A percentile compares a stretch with the other conserved stretches of the same genome.
Evolutionary conservation across 2,797 vertebrate genomes (phyloP).

Genomic region (Hippoglossus hippoglossus): DNA sequence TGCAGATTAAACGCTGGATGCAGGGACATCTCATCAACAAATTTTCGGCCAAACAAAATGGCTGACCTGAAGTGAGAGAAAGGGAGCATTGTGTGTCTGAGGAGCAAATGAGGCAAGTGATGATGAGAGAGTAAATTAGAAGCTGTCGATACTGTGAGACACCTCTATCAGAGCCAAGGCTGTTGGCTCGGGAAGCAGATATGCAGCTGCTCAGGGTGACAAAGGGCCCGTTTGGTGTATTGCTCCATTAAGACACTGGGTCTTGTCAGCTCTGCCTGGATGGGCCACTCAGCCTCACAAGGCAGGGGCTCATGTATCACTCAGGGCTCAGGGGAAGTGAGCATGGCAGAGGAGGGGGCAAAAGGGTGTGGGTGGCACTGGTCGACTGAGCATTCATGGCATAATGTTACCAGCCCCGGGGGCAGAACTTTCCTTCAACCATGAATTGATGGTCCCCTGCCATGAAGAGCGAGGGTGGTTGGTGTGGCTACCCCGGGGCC

Average conservation of each 20-base stretch:
- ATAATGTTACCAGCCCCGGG: constrained; percentile 73
- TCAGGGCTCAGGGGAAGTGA: constrained; percentile 73
- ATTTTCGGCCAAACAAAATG: constrained; percentile 78
- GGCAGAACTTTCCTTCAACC: constrained; percentile 78
- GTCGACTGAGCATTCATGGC: constrained; percentile 79
- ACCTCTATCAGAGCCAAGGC: constrained; percentile 78
- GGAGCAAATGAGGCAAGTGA: constrained; percentile 81
- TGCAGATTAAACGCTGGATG: constrained; percentile 63
- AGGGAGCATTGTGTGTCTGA: constrained; percentile 78
- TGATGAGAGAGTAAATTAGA: constrained; percentile 85
- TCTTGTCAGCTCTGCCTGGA: constrained; percentile 78
- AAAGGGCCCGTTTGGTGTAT: constrained; percentile 74
- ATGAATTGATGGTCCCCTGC: constrained; percentile 79
- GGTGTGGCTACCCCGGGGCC: constrained; percentile 62
- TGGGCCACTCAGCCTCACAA: constrained; percentile 75
- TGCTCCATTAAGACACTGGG: constrained; percentile 84
- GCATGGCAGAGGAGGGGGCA: constrained; percentile 58
- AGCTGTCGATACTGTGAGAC: constrained; percentile 81
- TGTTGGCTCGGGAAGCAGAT: constrained; percentile 76
- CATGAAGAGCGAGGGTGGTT: constrained; percentile 67
- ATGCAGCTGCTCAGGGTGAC: constrained; percentile 75
- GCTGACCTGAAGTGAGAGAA: constrained; percentile 76
- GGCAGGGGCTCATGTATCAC: constrained; percentile 75
- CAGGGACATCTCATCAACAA: constrained; percentile 71
- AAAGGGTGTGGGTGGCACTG: constrained; percentile 78